These are phyloP conservation scores for Rhysida immarginata DNA, from an alignment of 1,140 invertebrate species.

Conservation along the genomic window DNA sequence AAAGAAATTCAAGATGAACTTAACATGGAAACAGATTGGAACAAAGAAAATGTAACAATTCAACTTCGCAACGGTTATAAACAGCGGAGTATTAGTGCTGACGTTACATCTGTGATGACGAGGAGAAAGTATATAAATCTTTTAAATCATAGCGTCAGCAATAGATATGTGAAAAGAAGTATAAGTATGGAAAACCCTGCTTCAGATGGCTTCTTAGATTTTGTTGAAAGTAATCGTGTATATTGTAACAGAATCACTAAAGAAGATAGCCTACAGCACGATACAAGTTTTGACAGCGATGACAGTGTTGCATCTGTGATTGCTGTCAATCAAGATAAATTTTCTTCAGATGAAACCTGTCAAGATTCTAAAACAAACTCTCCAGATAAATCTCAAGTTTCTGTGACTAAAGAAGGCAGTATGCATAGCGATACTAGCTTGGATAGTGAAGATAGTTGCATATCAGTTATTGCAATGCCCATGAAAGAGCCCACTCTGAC, in stretches of 20 bases:
- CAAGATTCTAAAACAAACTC: background rate
- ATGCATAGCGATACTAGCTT: constrained; percentile 83
- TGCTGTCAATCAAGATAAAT: constrained; percentile 14
- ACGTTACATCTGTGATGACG: background rate
- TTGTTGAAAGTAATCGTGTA: background rate
- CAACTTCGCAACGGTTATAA: background rate
- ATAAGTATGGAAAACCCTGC: constrained; percentile 12
- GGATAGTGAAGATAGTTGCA: constrained; percentile 80
- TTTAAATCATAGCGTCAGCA: background rate
- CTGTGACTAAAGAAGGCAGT: constrained; percentile 56
- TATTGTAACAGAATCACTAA: constrained; percentile 8
- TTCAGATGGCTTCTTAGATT: background rate
- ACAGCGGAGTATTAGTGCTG: background rate
- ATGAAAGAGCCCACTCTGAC: constrained; percentile 34
- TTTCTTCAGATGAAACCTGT: background rate
- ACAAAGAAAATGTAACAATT: background rate
- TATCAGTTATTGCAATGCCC: constrained; percentile 75
- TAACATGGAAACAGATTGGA: background rate
- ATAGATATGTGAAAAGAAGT: constrained; percentile 14
- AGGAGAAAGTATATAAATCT: background rate
- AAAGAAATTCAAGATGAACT: background rate
- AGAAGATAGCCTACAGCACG: constrained; percentile 17
- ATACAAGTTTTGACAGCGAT: constrained; percentile 18
- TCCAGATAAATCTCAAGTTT: background rate
- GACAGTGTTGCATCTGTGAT: constrained; percentile 23